Conservation (phyloP, 2,888 invertebrate genomes). For the Glaucopsyche alexis region DNA sequence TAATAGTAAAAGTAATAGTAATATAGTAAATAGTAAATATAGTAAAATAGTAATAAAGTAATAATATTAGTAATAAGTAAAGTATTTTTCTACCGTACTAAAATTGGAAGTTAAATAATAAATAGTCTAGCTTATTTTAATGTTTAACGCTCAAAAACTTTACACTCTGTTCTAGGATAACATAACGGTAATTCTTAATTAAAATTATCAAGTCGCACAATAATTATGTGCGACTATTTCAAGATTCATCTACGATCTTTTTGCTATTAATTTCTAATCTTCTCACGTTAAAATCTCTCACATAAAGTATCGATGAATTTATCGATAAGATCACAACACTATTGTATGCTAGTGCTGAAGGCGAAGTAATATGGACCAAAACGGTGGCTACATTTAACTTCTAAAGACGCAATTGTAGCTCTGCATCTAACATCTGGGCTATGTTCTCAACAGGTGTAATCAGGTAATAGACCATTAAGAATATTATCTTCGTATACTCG, state of each 20-base stretch:
- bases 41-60: no score
- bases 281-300: constrained; percentile 7
- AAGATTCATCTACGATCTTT: constrained; percentile 10
- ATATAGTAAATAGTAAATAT: no score
- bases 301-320: constrained; percentile 27
- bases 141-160: no score
- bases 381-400: constrained; percentile 32
- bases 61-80: no score
- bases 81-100: no score
- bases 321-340: constrained; percentile 39
- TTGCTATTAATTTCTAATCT: constrained; percentile 1
- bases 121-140: no score
- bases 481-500: background rate
- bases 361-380: constrained; percentile 42
- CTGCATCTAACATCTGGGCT: constrained; percentile 27
- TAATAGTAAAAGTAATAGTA: no score
- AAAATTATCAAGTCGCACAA: background rate
- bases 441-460: background rate
- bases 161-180: no score
- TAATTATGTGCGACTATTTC: background rate
- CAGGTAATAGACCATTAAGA: constrained; percentile 2
- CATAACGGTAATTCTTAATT: background rate
- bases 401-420: constrained; percentile 30
- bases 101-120: no score
- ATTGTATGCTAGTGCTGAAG: constrained; percentile 45